phyloP scores from a whole-genome alignment of 1,140 invertebrate genomes.

The Cyrtorhinus lividipennis region DNA sequence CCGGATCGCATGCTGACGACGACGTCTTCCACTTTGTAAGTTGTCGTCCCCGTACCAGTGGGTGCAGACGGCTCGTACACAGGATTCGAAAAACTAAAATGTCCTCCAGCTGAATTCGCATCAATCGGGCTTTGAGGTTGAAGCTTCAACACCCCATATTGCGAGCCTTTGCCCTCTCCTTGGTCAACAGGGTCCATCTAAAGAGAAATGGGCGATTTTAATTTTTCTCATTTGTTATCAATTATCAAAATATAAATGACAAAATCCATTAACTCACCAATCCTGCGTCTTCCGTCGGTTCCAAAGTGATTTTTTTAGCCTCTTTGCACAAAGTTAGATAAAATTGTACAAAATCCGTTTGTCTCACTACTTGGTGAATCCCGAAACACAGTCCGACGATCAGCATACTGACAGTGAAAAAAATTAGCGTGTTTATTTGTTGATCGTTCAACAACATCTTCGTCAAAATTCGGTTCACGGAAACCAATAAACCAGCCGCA shows the following conservation, averaged over 20 bases:
- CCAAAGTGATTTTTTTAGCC: constrained; percentile 51
- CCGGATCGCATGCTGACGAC: constrained; percentile 44
- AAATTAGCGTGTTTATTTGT: constrained; percentile 65
- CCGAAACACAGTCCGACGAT: constrained; percentile 58
- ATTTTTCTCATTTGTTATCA: constrained; percentile 13
- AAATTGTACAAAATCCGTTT: constrained; percentile 67
- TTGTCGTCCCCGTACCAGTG: constrained; percentile 31
- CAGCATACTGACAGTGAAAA: constrained; percentile 62
- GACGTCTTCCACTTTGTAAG: constrained; percentile 62
- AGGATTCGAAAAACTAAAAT: constrained; percentile 59
- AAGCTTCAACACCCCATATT: constrained; percentile 42
- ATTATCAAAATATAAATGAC: not conserved
- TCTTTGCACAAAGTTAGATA: constrained; percentile 60
- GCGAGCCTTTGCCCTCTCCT: constrained; percentile 32
- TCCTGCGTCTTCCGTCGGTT: constrained; percentile 65
- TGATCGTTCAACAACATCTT: constrained; percentile 59
- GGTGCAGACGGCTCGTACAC: constrained; percentile 53
- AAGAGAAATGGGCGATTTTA: too few species aligned
- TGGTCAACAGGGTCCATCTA: constrained; percentile 41
- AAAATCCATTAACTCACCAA: constrained; percentile 38
- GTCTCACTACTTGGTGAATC: constrained; percentile 56
- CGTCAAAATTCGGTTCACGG: constrained; percentile 64
- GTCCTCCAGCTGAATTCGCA: constrained; percentile 26
- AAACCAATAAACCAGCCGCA: constrained; percentile 72
- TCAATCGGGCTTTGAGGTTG: constrained; percentile 30